Evolutionary conservation across 2,888 invertebrate species (phyloP), one percentile per base, ranked within the genome.

Genomic region (Caenorhabditis panamensis): DNA sequence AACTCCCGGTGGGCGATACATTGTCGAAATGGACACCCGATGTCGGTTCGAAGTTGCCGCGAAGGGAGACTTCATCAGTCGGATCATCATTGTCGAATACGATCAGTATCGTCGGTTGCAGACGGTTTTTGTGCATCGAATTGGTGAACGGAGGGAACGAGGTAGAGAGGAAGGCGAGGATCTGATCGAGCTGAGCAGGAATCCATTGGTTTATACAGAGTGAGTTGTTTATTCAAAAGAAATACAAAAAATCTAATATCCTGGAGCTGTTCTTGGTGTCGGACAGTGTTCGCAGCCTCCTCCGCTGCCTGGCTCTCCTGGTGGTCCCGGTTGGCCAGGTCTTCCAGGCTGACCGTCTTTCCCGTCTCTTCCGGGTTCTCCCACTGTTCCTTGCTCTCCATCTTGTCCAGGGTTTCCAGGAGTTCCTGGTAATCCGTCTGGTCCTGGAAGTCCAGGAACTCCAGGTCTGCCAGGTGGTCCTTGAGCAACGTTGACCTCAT

Each of bases 391-490:
- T 53, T 83, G 81, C 47, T 80, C 79, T 49, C 85, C 85, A 36
- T 85, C 85, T 62, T 79, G 81, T 56, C 86, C 86, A 13, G 83
- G 82, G n/a, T 81, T 67, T 51, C 87, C 87, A n/a, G 84, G 79
- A 9, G 77, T 69, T 59, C 87, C 87, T 2, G 86, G 85, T 13
- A 78, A 72, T 41, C 87, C 85, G 16, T 82, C 78, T 3, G 79
- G 79, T 5, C 83, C 82, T 20, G 82, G 79, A 8, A 78, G 56
- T 20, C 82, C 80, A 16, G 83, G 78, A 31, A 76, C 62, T 63
- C 82, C 82, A 20, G 73, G 53, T 77, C 79, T 44, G 67, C 85
- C 85, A 5, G 82, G 75, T 36, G 83, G 83, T 69, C 85, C 85
- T 31, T 80, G 81, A 4, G 81, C 80, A 9, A 76, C 77, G 31